A percentile compares a stretch with the other conserved stretches of the same genome.
These are phyloP conservation scores for Rhizoglyphus robini DNA, from an alignment of 1,140 invertebrate genomes.

Conservation along the genomic window DNA sequence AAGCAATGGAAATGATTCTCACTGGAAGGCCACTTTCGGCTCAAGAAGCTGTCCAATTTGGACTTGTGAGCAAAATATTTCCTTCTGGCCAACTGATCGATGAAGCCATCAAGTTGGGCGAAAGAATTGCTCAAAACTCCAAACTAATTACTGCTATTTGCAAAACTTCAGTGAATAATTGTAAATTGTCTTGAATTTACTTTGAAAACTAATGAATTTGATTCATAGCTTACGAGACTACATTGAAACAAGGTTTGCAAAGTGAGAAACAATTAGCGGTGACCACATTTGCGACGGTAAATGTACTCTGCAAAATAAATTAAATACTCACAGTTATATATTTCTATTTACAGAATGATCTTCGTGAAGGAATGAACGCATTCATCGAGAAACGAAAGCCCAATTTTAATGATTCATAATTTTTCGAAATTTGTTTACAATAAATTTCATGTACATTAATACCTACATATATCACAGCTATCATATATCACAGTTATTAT, in stretches of 20 bases:
- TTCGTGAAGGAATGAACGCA: conserved; percentile 83
- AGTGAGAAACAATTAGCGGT: conserved; percentile 83
- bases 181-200: conserved; percentile 32
- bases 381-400: conserved; percentile 77
- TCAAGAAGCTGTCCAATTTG: conserved; percentile 74
- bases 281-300: conserved; percentile 61
- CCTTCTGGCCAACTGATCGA: conserved; percentile 72
- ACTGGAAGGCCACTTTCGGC: conserved; percentile 81
- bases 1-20: conserved; percentile 95
- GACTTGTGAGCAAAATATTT: conserved; percentile 79
- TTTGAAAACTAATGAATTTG: conserved; percentile 19
- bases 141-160: conserved; percentile 68
- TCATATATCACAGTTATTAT: too few species aligned
- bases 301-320: conserved; percentile 15
- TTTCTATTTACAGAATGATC: conserved; percentile 49
- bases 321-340: too few species aligned
- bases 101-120: conserved; percentile 79
- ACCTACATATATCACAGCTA: too few species aligned
- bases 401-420: conserved; percentile 52
- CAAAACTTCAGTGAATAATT: conserved; percentile 83
- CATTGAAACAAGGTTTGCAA: conserved; percentile 67
- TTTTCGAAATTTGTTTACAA: too few species aligned
- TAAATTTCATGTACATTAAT: too few species aligned
- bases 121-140: conserved; percentile 84
- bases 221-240: conserved; percentile 63